phyloP scores from a whole-genome alignment of 23 tunicate species.

The Aplidium turbinatum region DNA sequence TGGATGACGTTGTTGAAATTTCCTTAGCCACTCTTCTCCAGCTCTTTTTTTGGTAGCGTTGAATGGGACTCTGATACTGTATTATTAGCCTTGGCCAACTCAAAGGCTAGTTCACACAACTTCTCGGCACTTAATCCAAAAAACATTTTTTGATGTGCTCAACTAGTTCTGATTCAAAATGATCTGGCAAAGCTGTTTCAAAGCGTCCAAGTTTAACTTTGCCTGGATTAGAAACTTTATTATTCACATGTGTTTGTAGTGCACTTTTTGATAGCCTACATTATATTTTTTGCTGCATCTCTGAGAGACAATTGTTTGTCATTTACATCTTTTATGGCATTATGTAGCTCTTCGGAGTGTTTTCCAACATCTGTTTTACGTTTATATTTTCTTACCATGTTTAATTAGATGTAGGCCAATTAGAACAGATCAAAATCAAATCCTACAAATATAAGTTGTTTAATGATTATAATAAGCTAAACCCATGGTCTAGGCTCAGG shows the following conservation, averaged over 20 bases:
- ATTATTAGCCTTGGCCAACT: slow-evolving; percentile 2
- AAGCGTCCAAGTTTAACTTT: slow-evolving; percentile 15
- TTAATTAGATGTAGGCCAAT: too few species aligned
- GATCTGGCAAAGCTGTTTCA: not conserved
- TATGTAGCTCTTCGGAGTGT: not conserved
- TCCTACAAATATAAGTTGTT: too few species aligned
- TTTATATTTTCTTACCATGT: slow-evolving; percentile 9
- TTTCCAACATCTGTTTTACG: slow-evolving; percentile 11
- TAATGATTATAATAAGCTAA: too few species aligned
- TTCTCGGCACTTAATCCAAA: not conserved
- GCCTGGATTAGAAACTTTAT: slow-evolving; percentile 8
- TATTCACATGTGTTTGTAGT: slow-evolving; percentile 2
- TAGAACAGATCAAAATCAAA: too few species aligned
- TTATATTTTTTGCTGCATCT: not conserved
- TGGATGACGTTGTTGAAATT: slow-evolving; percentile 7
- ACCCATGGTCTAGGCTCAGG: too few species aligned
- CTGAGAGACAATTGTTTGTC: slow-evolving; percentile 1
- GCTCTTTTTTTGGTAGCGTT: not conserved
- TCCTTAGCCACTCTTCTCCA: slow-evolving; percentile 5
- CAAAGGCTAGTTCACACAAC: slow-evolving; percentile 3
- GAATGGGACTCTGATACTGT: slow-evolving; percentile 22
- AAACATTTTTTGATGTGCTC: slow-evolving; percentile 14
- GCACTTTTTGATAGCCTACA: slow-evolving; percentile 4
- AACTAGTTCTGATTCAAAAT: slow-evolving; percentile 4
- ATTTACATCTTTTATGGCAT: slow-evolving; percentile 1